Evolutionary conservation across 2,888 invertebrate species (phyloP).

Genomic region (Terebella lapidaria): DNA sequence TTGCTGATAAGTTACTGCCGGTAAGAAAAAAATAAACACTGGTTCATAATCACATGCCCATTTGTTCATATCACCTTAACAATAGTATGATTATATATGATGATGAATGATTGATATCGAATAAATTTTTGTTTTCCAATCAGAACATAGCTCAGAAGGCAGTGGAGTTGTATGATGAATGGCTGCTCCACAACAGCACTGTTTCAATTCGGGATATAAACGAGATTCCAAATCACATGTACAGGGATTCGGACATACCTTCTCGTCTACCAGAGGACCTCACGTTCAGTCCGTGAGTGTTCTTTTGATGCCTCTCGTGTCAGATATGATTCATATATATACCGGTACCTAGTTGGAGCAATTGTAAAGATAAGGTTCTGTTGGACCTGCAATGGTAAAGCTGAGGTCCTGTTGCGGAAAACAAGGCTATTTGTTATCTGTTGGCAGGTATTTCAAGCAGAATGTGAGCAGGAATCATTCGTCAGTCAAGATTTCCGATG

Average conservation of each 20-base stretch:
- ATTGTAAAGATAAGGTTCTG: neutral
- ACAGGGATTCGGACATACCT: slow-evolving; percentile 52
- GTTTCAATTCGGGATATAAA: slow-evolving; percentile 22
- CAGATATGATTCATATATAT: no score
- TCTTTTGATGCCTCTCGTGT: no score
- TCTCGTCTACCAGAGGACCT: slow-evolving; percentile 41
- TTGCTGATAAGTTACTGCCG: no score
- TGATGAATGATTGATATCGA: no score
- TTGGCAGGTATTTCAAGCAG: slow-evolving; percentile 50
- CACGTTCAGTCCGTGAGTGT: slow-evolving; percentile 46
- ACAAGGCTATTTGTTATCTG: no score
- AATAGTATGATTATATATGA: no score
- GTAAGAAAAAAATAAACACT: no score
- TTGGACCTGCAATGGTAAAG: neutral
- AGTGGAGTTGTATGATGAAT: slow-evolving; percentile 38
- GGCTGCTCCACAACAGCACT: slow-evolving; percentile 26
- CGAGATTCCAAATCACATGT: slow-evolving; percentile 36
- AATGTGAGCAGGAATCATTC: slow-evolving; percentile 45
- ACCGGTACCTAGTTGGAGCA: no score
- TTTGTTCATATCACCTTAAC: no score
- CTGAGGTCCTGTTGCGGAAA: neutral
- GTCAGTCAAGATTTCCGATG: slow-evolving; percentile 53
- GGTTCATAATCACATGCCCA: no score
- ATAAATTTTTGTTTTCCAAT: neutral
- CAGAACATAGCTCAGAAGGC: neutral